Percentiles rank a stretch among this genome's conserved stretches.
Conservation (phyloP, 2,113 vertebrate species). For the Caranx melampygus region DNA sequence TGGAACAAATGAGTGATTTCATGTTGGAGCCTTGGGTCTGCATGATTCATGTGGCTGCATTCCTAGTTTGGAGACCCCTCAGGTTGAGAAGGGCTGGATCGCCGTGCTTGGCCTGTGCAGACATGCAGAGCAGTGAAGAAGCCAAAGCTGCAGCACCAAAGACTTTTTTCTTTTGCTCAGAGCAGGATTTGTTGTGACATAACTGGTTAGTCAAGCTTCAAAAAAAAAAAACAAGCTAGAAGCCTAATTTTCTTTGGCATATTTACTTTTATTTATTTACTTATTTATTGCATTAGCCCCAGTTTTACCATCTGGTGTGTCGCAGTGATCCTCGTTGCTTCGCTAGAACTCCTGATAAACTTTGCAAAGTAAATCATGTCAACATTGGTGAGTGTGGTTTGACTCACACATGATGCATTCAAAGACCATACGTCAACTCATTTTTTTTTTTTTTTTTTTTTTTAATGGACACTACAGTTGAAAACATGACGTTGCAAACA, state of each 20-base stretch:
- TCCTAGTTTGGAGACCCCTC: constrained; percentile 53
- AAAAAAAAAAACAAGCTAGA: constrained; percentile 64
- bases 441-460: neutral
- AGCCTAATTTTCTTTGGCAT: constrained; percentile 63
- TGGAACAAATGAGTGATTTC: constrained; percentile 65
- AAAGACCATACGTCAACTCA: neutral
- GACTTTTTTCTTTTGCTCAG: constrained; percentile 40
- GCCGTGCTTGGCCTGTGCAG: constrained; percentile 54
- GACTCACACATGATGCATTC: neutral
- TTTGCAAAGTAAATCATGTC: neutral
- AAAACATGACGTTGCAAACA: neutral
- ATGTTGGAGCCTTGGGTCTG: constrained; percentile 50
- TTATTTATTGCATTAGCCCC: constrained; percentile 12
- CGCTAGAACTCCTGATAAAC: neutral
- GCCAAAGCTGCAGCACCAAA: constrained; percentile 57
- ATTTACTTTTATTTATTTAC: constrained; percentile 13
- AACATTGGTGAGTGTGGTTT: neutral
- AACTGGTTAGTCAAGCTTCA: constrained; percentile 74
- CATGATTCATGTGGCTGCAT: constrained; percentile 65
- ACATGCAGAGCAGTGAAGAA: constrained; percentile 55
- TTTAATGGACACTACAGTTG: neutral
- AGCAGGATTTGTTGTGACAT: constrained; percentile 67
- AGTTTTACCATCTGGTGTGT: constrained; percentile 53
- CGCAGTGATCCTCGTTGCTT: neutral
- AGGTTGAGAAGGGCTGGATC: constrained; percentile 59